Evolutionary conservation across 2,113 vertebrate genomes (phyloP), one percentile per base, ranked within the genome.

Genomic region (Origma solitaria): DNA sequence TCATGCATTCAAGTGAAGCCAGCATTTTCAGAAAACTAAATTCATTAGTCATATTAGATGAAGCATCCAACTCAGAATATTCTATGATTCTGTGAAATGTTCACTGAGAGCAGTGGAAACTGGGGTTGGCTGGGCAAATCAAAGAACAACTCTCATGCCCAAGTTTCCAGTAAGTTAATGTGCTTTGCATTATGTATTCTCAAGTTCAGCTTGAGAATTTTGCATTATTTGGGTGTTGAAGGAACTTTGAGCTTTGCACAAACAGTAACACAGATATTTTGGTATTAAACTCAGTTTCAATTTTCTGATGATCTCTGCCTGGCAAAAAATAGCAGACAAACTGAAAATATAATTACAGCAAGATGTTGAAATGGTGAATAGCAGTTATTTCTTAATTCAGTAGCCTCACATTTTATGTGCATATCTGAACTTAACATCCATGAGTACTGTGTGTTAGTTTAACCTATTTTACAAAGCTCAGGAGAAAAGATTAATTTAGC

Each of bases 391-490:
- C 76, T 94, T 81, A 66, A 88, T 73, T 94, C 88, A 88, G 91
- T 78, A 94, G 86, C 60, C 18, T 86, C 64, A 61, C 38, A 11
- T 89, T 89, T 95, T 88, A 70, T 56, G 44, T 78, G 86, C 44
- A 16, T 71, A 69, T 78, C 68, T 88, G 83, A 95, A 79, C 60
- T 83, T 88, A 93, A 83, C 83, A 81, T 81, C 76, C 76, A 64
- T 37, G 61, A 88, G 51, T 11, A 71, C 60, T 23, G 11, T 6
- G 11, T 88, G 92, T 88, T 94, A 88, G 38, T 95, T 95, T 96
- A 92, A 92, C 38, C 88, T 84, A 24, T 86, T 93, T 54, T 81
- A 38, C 82, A 94, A 95, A 93, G 76, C 88, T 94, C 86, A 56
- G 51, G 82, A 77, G 60, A 69, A 92, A 80, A 92, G 47, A 86